Base-by-base conservation (phyloP, 2,888 invertebrate genomes). In the Bugulina stolonifera region DNA sequence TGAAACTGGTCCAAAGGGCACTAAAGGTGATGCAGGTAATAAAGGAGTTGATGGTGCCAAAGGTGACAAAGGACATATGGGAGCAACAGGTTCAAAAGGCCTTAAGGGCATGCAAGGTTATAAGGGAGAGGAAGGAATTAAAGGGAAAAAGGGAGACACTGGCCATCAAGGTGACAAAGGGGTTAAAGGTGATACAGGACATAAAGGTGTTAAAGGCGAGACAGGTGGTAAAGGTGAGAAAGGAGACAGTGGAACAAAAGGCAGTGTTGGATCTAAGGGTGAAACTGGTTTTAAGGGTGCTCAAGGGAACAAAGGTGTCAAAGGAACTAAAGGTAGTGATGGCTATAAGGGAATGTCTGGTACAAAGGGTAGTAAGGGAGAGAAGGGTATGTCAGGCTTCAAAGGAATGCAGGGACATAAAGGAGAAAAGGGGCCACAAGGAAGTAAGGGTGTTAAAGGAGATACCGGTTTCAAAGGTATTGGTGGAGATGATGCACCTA, bases 311-410 rank as follows among this genome's bases (percentile, higher is more conserved):
- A 5, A 25, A 29, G 64, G 64, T 64, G 27, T 29, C 27, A 14
- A 22, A 2, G 72, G 72, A 69, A 71, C 72, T n/a, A 14, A 32
- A 69, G 73, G 73, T 18, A 10, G 22, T 52, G 27, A 27, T 54
- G 73, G 73, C 29, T n/a, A 18, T 14, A 74, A 74, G 29, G 73
- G 73, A 23, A 29, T 34, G 1, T 54, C 23, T 14, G 73, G 73
- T 25, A 29, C 35, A 1, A 73, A 69, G 29, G 73, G 73, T 5
- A 27, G 57, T 71, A 32, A 52, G 32, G 73, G 73, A 71, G 35
- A 54, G 1, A 54, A n/a, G n/a, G n/a, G n/a, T n/a, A n/a, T n/a
- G n/a, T n/a, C n/a, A n/a, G n/a, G n/a, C n/a, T 32, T 64, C 64
- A 64, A 64, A 22, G 22, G 64, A 32, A 32, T 14, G 3, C 14